Conservation (phyloP, 2,888 invertebrate genomes). For the Ormia ochracea region DNA sequence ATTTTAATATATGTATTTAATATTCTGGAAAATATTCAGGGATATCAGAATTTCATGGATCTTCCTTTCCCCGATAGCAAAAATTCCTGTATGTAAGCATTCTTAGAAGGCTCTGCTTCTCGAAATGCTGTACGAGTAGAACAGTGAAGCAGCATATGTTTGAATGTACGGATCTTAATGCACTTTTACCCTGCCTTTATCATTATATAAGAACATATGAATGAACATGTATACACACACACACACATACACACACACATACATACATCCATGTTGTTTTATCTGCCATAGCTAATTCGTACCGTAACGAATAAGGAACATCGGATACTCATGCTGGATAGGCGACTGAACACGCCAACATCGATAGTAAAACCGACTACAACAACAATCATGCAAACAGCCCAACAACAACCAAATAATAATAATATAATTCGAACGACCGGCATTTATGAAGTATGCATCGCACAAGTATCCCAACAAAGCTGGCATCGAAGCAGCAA, state of each 20-base stretch:
- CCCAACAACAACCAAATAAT: conserved; percentile 26
- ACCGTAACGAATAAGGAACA: conserved; percentile 63
- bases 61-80: too few relatives aligned
- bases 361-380: conserved; percentile 33
- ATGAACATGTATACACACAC: too few relatives aligned
- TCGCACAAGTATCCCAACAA: conserved; percentile 23
- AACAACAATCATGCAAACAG: conserved; percentile 11
- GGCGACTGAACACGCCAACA: conserved; percentile 12
- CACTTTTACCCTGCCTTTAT: conserved; percentile 35
- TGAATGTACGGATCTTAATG: conserved; percentile 37
- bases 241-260: too few relatives aligned
- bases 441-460: conserved; percentile 39
- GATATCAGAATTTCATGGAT: too few relatives aligned
- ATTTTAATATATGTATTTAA: too few relatives aligned
- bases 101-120: not conserved
- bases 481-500: conserved; percentile 5
- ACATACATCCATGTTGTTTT: conserved; percentile 2
- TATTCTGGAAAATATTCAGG: too few relatives aligned
- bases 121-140: not conserved
- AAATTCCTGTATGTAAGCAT: not conserved
- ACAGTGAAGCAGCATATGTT: conserved; percentile 49
- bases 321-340: conserved; percentile 20
- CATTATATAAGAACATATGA: too few relatives aligned
- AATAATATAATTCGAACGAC: conserved; percentile 47
- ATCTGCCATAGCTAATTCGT: conserved; percentile 55